These are phyloP conservation scores for Eurystomus glaucurus DNA, from an alignment of 2,797 vertebrate genomes.

Conservation along the genomic window DNA sequence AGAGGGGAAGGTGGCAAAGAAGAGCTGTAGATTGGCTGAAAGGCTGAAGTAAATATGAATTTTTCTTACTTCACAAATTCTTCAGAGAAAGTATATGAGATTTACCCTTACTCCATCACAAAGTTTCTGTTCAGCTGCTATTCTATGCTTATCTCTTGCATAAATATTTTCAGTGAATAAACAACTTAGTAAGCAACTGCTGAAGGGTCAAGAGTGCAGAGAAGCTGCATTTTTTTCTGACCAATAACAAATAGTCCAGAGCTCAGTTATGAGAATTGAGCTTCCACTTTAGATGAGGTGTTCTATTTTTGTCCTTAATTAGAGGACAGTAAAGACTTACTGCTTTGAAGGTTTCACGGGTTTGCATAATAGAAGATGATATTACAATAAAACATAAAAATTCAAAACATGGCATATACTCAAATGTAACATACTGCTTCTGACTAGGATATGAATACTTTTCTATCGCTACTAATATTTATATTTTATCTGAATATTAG, in stretches of 20 bases:
- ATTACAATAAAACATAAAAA: neutral
- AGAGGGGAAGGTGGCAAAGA: neutral
- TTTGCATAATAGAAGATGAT: neutral
- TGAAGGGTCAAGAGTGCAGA: conserved; percentile 8
- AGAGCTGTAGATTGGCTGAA: neutral
- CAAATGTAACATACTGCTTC: neutral
- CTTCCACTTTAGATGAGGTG: neutral
- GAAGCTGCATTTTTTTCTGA: neutral
- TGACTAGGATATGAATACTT: neutral
- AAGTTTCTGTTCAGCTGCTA: neutral
- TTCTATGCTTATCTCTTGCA: neutral
- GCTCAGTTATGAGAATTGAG: neutral
- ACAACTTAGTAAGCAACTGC: neutral
- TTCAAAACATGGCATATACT: neutral
- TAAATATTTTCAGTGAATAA: conserved; percentile 52
- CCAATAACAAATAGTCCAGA: neutral
- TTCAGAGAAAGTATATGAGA: neutral
- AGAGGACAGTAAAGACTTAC: neutral
- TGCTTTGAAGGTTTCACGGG: neutral
- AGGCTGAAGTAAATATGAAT: neutral
- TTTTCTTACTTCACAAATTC: neutral
- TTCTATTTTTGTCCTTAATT: neutral
- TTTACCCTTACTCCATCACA: neutral
- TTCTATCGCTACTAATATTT: neutral
- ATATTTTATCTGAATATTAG: neutral